A percentile compares a stretch with the other conserved stretches of the same genome.
Evolutionary conservation across 2,888 invertebrate genomes (phyloP).

Genomic region (Creontiades dilutus): DNA sequence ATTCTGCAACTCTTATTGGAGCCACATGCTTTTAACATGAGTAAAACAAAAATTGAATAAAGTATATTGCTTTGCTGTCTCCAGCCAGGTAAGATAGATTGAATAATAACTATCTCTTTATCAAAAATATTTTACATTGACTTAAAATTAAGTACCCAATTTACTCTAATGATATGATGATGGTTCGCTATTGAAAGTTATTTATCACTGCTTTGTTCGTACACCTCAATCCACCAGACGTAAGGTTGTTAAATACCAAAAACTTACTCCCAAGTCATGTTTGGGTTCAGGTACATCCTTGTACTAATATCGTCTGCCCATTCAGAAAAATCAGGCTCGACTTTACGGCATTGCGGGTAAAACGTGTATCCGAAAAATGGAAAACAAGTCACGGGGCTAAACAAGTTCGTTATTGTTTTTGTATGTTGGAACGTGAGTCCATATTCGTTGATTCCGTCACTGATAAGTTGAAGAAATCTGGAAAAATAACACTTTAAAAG

Average conservation of each 20-base stretch:
- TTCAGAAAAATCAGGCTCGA: conserved; percentile 41
- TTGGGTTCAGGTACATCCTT: neutral
- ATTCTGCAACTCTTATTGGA: too few relatives aligned
- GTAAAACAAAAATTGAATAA: too few relatives aligned
- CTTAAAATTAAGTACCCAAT: too few relatives aligned
- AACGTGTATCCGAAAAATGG: conserved; percentile 48
- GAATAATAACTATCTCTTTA: too few relatives aligned
- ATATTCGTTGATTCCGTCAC: conserved; percentile 18
- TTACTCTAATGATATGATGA: too few relatives aligned
- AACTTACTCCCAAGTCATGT: conserved; percentile 44
- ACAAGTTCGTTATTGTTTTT: conserved; percentile 33
- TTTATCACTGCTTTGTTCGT: too few relatives aligned
- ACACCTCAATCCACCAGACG: neutral
- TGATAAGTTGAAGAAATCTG: conserved; percentile 41
- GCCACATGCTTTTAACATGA: too few relatives aligned
- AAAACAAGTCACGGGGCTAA: conserved; percentile 5
- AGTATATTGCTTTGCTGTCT: too few relatives aligned
- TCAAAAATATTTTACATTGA: too few relatives aligned
- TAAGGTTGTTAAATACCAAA: neutral
- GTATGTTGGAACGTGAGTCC: conserved; percentile 33
- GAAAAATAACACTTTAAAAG: neutral
- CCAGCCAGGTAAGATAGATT: too few relatives aligned
- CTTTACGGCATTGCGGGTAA: conserved; percentile 7
- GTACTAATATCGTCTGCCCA: neutral
- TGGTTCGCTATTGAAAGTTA: too few relatives aligned